These are phyloP conservation scores for Botia kubotai DNA, from an alignment of 2,797 vertebrate genomes.

Conservation along the genomic window DNA sequence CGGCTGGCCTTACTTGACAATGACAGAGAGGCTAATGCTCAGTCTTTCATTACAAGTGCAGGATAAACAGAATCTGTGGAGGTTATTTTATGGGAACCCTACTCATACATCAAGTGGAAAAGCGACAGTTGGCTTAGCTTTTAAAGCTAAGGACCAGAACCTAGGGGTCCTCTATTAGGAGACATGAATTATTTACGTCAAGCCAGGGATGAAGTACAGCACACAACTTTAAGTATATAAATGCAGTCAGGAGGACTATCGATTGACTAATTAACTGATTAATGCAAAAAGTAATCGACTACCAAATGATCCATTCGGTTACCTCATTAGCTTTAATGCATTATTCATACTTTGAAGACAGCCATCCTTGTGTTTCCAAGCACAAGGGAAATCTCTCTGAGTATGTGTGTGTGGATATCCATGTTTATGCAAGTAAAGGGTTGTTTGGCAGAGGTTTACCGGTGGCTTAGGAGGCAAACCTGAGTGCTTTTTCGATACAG, in stretches of 20 bases:
- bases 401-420: neutral
- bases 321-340: slow-evolving; percentile 81
- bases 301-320: slow-evolving; percentile 74
- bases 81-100: slow-evolving; percentile 31
- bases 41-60: slow-evolving; percentile 47
- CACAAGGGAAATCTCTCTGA: slow-evolving; percentile 23
- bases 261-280: slow-evolving; percentile 84
- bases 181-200: slow-evolving; percentile 76
- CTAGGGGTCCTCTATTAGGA: slow-evolving; percentile 57
- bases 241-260: slow-evolving; percentile 79
- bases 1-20: slow-evolving; percentile 23
- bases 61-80: slow-evolving; percentile 39
- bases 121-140: slow-evolving; percentile 51
- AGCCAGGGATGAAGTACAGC: slow-evolving; percentile 57
- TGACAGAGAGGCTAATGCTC: slow-evolving; percentile 35
- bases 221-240: slow-evolving; percentile 76
- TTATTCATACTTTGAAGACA: slow-evolving; percentile 75
- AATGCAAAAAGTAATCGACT: slow-evolving; percentile 79
- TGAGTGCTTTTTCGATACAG: neutral
- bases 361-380: slow-evolving; percentile 61
- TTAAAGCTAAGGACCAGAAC: slow-evolving; percentile 45
- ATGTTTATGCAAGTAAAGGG: neutral
- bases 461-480: neutral
- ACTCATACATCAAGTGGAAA: slow-evolving; percentile 56
- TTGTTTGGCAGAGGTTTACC: neutral